Conservation (phyloP, 1,140 invertebrate genomes). For the Bombus fervidus region DNA sequence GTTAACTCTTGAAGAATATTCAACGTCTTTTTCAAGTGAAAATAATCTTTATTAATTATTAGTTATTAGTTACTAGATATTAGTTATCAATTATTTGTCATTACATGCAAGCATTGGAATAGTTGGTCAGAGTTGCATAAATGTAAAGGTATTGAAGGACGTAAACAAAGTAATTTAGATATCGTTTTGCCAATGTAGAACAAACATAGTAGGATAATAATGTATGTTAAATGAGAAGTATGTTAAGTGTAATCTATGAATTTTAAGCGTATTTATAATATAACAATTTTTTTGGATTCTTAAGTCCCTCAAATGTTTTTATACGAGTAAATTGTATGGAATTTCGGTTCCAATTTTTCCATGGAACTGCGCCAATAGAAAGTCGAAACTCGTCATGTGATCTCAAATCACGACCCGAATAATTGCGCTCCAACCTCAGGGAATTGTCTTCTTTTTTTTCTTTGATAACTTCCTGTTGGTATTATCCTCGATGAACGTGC, state of each 20-base stretch:
- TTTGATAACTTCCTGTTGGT: conserved; percentile 42
- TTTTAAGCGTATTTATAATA: too few species aligned
- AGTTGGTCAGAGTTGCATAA: neutral
- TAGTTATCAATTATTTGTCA: neutral
- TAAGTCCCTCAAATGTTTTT: neutral
- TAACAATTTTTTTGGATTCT: too few species aligned
- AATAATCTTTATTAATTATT: neutral
- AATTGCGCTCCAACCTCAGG: conserved; percentile 37
- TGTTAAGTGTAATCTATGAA: too few species aligned
- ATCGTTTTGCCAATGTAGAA: too few species aligned
- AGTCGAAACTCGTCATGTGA: neutral
- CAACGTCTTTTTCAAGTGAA: neutral
- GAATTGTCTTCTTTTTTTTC: conserved; percentile 31
- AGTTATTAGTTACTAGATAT: neutral
- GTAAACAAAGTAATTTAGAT: too few species aligned
- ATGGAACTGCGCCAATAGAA: neutral
- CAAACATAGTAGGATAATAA: too few species aligned
- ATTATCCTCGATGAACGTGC: conserved; percentile 8
- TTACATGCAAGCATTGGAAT: too few species aligned
- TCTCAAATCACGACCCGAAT: conserved; percentile 9
- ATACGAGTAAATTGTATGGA: neutral
- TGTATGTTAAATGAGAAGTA: too few species aligned
- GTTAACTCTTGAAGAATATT: neutral
- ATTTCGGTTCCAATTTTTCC: neutral
- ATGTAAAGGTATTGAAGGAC: too few species aligned